Conservation (phyloP, 2,888 invertebrate species). For the Sipha maydis region DNA sequence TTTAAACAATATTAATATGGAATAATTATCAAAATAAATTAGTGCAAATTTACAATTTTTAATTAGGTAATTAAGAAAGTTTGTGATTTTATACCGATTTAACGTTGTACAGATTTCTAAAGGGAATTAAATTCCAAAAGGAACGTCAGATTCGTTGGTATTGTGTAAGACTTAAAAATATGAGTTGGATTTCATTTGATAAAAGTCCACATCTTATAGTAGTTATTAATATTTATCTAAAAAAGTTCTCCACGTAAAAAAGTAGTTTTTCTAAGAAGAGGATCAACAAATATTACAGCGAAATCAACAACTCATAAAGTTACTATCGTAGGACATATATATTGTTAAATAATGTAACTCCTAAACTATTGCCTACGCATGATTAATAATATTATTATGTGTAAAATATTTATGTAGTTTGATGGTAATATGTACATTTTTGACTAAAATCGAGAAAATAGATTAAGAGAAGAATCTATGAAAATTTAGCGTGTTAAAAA, state of each 20-base stretch:
- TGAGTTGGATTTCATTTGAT: slow-evolving; percentile 15
- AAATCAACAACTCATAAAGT: not conserved
- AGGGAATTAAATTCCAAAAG: not conserved
- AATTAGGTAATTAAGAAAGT: not conserved
- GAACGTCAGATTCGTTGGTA: not conserved
- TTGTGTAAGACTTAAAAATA: not conserved
- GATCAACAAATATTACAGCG: not conserved
- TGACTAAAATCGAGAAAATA: too few species aligned
- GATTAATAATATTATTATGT: too few species aligned
- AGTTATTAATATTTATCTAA: not conserved
- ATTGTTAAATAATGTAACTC: too few species aligned
- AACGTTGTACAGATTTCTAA: not conserved
- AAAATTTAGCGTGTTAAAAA: too few species aligned
- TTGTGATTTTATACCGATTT: not conserved
- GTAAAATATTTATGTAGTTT: too few species aligned
- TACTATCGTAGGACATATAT: too few species aligned
- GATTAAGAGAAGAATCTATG: too few species aligned
- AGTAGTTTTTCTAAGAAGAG: not conserved
- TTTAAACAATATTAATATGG: too few species aligned
- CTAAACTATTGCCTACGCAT: too few species aligned
- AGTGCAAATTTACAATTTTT: too few species aligned
- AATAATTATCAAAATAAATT: too few species aligned
- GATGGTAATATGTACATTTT: too few species aligned
- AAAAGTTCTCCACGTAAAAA: not conserved
- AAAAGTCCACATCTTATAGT: not conserved